A percentile compares a stretch with the other conserved stretches of the same genome.
These are phyloP conservation scores for Drosophila recens DNA, from an alignment of 2,888 invertebrate genomes.

Conservation along the genomic window DNA sequence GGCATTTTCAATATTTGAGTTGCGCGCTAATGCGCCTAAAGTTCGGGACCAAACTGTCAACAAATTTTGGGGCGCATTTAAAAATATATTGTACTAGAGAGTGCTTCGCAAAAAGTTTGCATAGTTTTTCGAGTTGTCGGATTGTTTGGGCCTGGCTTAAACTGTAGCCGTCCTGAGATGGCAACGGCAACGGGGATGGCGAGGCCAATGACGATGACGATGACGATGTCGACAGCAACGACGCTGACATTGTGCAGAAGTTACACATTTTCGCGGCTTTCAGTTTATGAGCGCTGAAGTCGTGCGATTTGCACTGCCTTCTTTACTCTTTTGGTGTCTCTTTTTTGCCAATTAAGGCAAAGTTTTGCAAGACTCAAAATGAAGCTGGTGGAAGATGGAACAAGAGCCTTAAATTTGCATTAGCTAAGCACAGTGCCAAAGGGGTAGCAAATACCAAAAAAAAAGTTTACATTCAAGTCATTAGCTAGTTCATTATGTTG, in stretches of 20 bases:
- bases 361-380: constrained; percentile 49
- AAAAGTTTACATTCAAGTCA: constrained; percentile 50
- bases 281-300: constrained; percentile 58
- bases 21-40: constrained; percentile 66
- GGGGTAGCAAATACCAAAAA: background rate
- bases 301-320: constrained; percentile 21
- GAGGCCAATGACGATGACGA: constrained; percentile 11
- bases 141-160: constrained; percentile 59
- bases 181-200: constrained; percentile 2
- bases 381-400: constrained; percentile 39
- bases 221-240: constrained; percentile 53
- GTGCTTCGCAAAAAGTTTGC: constrained; percentile 58
- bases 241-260: constrained; percentile 72
- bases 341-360: constrained; percentile 68
- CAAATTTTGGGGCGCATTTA: constrained; percentile 57
- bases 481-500: constrained; percentile 57
- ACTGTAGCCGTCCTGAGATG: constrained; percentile 48
- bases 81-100: constrained; percentile 42
- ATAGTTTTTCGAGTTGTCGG: constrained; percentile 62
- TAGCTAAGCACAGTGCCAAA: constrained; percentile 14
- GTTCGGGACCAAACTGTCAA: constrained; percentile 73
- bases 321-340: constrained; percentile 9
- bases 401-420: constrained; percentile 50
- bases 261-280: constrained; percentile 67
- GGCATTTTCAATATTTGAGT: constrained; percentile 75